phyloP scores from a whole-genome alignment of 2,797 vertebrate genomes.

The Carcharodon carcharias region DNA sequence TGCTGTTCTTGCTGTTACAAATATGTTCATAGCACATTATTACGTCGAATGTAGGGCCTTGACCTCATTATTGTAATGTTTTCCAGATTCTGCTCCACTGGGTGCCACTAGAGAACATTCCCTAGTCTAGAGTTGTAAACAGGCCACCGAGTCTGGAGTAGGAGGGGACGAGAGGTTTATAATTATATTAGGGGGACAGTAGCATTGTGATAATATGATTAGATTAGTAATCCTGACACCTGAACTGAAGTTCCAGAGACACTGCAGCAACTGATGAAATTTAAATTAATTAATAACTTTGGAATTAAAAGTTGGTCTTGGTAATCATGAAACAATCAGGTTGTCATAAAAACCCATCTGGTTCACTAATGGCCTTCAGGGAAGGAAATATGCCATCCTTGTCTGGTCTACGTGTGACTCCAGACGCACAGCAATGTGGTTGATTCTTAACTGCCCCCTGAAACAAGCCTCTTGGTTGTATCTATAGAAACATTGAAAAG shows the following conservation, averaged over 20 bases:
- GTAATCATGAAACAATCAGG: neutral
- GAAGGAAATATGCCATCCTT: neutral
- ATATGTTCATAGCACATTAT: neutral
- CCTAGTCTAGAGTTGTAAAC: neutral
- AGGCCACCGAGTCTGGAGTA: neutral
- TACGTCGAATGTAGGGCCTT: neutral
- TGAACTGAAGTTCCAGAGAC: neutral
- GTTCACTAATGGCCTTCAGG: neutral
- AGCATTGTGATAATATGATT: neutral
- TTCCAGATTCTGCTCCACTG: neutral
- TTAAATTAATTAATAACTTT: neutral
- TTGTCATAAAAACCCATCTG: neutral
- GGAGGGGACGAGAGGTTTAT: neutral
- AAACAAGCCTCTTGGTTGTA: neutral
- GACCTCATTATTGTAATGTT: neutral
- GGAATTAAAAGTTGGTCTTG: neutral
- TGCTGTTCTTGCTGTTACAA: neutral
- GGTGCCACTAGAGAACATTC: neutral
- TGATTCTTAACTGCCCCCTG: neutral
- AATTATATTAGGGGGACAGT: neutral
- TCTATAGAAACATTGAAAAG: neutral
- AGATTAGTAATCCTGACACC: neutral
- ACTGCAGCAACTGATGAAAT: neutral
- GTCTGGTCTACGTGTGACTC: neutral
- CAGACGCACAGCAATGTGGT: neutral